Base-by-base conservation (phyloP, 2,888 invertebrate genomes). In the Melanostoma scalare region DNA sequence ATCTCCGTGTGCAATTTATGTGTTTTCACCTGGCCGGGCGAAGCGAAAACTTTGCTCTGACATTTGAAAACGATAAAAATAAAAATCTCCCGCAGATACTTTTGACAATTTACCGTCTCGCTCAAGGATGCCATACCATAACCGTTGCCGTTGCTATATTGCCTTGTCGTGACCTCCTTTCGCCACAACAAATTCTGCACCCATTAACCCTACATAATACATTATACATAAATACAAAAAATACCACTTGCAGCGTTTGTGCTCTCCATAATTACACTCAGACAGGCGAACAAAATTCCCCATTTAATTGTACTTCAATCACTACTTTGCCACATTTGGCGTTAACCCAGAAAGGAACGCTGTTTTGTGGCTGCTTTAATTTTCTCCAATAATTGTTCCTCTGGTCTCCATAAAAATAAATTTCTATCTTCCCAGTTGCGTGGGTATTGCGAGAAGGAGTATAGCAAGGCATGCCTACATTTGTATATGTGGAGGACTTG, bases 251-350 rank as follows among this genome's bases (percentile, higher is more conserved):
- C 10, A 2, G 58, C 58, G 38, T 9, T n/a, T 3, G 31, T 42
- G 4, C 6, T 10, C 10, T 50, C 50, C 42, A 46, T 77, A 74
- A 79, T 67, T 79, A 74, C 74, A 73, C 46, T 40, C 42, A 61
- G 53, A 61, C 78, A 68, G 67, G 67, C 52, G 30, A 69, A 60
- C 30, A 3, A 36, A 46, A 72, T 56, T 78, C 35, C 4, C 9
- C 48, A 50, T 63, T 50, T 38, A 63, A 63, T 77, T 72, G 42
- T 58, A 72, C 63, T 71, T 71, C 71, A 63, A 77, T 77, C 63
- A 60, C 20, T 52, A 72, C 56, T 72, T 65, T 20, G 56, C 63
- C 42, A 48, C 50, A 58, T 65, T 42, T 35, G n/a, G 53, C 46
- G 50, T 40, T 30, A 30, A 63, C 42, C n/a, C 20, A 20, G n/a